Percentiles rank a stretch among this genome's conserved stretches.
phyloP scores from a whole-genome alignment of 2,113 vertebrate species.

The Geococcyx californianus region DNA sequence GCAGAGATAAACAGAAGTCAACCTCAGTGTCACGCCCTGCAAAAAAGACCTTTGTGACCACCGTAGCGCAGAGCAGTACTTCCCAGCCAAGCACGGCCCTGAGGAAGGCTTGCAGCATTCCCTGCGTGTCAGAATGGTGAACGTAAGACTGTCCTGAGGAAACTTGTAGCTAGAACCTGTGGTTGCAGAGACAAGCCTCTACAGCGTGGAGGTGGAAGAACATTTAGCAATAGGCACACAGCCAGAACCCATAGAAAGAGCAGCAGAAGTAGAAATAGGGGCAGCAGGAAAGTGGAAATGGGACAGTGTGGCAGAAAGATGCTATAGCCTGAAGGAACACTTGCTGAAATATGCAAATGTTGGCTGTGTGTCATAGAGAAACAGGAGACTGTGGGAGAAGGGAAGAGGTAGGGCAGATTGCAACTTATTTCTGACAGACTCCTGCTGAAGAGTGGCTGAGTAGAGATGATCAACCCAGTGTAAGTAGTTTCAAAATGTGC shows the following conservation, averaged over 20 bases:
- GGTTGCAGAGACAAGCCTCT: background rate
- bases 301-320: background rate
- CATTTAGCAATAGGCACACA: background rate
- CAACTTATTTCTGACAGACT: background rate
- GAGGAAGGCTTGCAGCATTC: background rate
- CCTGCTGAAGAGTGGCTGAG: background rate
- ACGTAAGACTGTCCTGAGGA: background rate
- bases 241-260: background rate
- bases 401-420: background rate
- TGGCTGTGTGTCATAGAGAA: background rate
- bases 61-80: background rate
- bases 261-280: background rate
- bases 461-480: background rate
- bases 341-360: background rate
- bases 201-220: rapidly evolving
- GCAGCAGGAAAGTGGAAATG: background rate
- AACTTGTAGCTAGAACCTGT: background rate
- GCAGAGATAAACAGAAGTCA: constrained; percentile 1
- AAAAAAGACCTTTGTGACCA: constrained; percentile 10
- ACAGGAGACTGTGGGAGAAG: background rate
- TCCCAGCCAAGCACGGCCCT: background rate
- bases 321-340: background rate
- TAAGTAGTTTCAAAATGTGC: background rate
- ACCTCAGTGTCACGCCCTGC: background rate
- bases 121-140: background rate